Evolutionary conservation across 2,888 invertebrate species (phyloP).

Genomic region (Boloria selene): DNA sequence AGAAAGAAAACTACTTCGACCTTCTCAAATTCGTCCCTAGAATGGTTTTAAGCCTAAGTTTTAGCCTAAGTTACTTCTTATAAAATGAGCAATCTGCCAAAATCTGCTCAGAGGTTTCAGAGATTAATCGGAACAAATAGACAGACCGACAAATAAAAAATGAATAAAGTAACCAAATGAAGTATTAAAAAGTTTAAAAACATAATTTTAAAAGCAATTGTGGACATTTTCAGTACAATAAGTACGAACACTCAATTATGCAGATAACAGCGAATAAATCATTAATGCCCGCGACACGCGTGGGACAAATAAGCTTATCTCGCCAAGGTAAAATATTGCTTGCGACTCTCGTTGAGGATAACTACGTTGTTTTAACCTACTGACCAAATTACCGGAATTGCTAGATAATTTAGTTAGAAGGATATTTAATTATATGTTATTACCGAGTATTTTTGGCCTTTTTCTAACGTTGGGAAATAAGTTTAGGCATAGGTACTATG

Average conservation of each 20-base stretch:
- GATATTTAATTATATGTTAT: neutral
- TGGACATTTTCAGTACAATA: slow-evolving; percentile 20
- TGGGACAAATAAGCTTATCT: slow-evolving; percentile 42
- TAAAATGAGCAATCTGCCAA: no score
- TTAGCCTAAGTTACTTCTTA: no score
- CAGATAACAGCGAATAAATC: slow-evolving; percentile 40
- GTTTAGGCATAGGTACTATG: no score
- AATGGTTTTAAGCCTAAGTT: no score
- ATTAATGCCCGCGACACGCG: slow-evolving; percentile 37
- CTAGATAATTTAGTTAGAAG: neutral
- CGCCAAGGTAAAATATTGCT: slow-evolving; percentile 29
- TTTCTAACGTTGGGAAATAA: no score
- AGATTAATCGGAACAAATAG: no score
- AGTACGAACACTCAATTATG: slow-evolving; percentile 35
- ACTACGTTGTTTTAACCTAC: slow-evolving; percentile 23
- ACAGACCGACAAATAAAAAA: no score
- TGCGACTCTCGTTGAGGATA: slow-evolving; percentile 20
- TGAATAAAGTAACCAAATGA: no score
- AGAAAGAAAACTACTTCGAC: no score
- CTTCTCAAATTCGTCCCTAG: no score
- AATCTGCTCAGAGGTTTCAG: no score
- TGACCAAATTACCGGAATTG: slow-evolving; percentile 4
- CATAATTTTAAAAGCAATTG: neutral
- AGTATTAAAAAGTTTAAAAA: slow-evolving; percentile 3
- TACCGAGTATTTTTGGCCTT: no score